Conservation (phyloP, 2,888 invertebrate species). For the Eupithecia inturbata region DNA sequence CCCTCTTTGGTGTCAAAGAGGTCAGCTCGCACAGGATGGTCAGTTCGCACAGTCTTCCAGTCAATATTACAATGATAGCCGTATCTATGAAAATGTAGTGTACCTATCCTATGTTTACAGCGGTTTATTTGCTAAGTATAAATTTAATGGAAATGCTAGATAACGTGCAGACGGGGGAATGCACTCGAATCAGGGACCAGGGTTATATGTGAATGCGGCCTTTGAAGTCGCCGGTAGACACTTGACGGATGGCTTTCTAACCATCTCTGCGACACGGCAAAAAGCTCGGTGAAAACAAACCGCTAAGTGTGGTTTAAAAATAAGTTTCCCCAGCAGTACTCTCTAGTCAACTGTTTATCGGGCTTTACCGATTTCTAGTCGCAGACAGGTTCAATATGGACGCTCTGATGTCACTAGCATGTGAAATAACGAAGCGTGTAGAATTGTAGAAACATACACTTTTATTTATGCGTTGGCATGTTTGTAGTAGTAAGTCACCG, state of each 20-base stretch:
- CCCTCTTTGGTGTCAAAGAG: too few relatives aligned
- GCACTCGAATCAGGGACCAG: constrained; percentile 4
- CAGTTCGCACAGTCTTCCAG: too few relatives aligned
- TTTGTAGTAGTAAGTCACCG: not conserved
- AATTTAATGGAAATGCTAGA: not conserved
- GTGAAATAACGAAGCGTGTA: constrained; percentile 8
- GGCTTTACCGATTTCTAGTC: constrained; percentile 53
- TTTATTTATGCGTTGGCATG: constrained; percentile 1
- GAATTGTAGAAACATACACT: not conserved
- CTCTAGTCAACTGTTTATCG: constrained; percentile 53
- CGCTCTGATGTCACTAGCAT: constrained; percentile 18
- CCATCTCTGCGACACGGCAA: constrained; percentile 67
- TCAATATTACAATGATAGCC: not conserved
- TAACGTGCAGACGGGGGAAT: not conserved
- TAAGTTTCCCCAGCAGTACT: constrained; percentile 60
- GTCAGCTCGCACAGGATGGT: too few relatives aligned
- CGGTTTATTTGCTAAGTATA: not conserved
- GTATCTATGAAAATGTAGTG: not conserved
- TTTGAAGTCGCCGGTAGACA: constrained; percentile 74
- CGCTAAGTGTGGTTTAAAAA: constrained; percentile 75
- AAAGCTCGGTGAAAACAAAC: constrained; percentile 78
- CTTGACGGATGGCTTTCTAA: constrained; percentile 82
- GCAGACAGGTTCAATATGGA: constrained; percentile 32
- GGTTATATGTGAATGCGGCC: constrained; percentile 43
- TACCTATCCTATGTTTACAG: not conserved